Conservation (phyloP, 2,888 invertebrate genomes). For the Crossocerus cetratus region DNA sequence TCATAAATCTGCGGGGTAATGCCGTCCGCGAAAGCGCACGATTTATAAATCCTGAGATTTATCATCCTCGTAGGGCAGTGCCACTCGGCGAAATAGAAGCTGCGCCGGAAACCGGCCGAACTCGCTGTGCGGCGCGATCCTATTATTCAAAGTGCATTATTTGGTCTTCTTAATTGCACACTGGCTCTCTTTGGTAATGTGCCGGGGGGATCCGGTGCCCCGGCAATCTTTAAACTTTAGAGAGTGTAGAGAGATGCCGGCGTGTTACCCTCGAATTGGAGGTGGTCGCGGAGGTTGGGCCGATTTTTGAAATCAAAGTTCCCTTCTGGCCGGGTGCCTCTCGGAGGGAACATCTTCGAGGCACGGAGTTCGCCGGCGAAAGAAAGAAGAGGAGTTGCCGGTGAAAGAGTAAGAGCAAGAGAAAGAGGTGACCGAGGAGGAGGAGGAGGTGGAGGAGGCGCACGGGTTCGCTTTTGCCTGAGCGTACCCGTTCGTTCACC, state of each 20-base stretch:
- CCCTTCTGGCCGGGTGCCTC: not conserved
- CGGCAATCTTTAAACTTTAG: not conserved
- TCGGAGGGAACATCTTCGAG: slow-evolving; percentile 1
- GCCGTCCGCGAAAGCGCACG: slow-evolving; percentile 54
- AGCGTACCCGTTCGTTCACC: slow-evolving; percentile 76
- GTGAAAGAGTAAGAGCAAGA: slow-evolving; percentile 48
- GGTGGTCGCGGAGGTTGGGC: not conserved
- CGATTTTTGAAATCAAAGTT: slow-evolving; percentile 2
- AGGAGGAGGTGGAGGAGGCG: slow-evolving; percentile 66
- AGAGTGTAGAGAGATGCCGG: not conserved
- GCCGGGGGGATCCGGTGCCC: not conserved
- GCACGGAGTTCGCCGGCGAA: not conserved
- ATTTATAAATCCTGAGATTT: slow-evolving; percentile 61
- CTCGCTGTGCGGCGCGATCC: slow-evolving; percentile 40
- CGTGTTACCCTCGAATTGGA: not conserved
- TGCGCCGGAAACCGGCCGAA: slow-evolving; percentile 5
- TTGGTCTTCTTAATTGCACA: not conserved
- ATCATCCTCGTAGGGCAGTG: slow-evolving; percentile 30
- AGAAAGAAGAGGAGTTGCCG: not conserved
- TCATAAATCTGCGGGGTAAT: slow-evolving; percentile 57
- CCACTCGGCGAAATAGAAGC: slow-evolving; percentile 35
- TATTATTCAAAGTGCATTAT: slow-evolving; percentile 24
- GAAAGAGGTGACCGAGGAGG: slow-evolving; percentile 27
- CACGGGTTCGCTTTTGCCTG: slow-evolving; percentile 73
- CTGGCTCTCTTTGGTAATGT: not conserved